These are phyloP conservation scores for Saccostrea glomerata DNA, from an alignment of 1,140 invertebrate species.

Conservation along the genomic window DNA sequence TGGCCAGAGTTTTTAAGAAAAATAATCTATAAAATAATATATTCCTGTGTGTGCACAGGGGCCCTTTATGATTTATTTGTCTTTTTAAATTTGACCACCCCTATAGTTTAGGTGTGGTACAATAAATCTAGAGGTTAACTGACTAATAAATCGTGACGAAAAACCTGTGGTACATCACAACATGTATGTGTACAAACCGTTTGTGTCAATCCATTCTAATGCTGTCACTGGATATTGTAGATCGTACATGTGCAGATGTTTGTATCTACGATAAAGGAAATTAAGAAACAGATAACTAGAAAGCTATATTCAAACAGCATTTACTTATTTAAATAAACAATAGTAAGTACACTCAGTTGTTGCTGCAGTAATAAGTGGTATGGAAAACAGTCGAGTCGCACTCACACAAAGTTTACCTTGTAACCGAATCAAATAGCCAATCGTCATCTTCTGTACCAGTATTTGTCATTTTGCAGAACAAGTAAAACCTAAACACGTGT, in stretches of 20 bases:
- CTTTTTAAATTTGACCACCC: too few relatives aligned
- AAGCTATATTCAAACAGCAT: not conserved
- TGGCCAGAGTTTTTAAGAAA: too few relatives aligned
- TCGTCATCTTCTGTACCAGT: not conserved
- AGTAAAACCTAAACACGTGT: not conserved
- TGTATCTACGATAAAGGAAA: not conserved
- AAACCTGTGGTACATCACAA: too few relatives aligned
- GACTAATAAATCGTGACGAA: too few relatives aligned
- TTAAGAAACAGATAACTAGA: not conserved
- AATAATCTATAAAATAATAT: too few relatives aligned
- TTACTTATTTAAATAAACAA: not conserved
- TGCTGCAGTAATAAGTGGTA: not conserved
- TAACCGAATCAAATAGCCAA: constrained; percentile 8
- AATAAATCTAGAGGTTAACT: too few relatives aligned
- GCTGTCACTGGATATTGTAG: constrained; percentile 16
- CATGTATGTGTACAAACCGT: not conserved
- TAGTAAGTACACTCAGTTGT: not conserved
- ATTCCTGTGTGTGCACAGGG: too few relatives aligned
- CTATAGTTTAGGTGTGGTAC: too few relatives aligned
- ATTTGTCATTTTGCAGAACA: not conserved
- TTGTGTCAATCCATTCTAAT: not conserved
- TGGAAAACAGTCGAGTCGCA: not conserved
- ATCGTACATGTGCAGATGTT: constrained; percentile 1
- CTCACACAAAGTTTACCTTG: not conserved
- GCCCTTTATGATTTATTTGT: too few relatives aligned